Evolutionary conservation across 2,113 vertebrate species (phyloP).

Genomic region (Montifringilla adamsi): DNA sequence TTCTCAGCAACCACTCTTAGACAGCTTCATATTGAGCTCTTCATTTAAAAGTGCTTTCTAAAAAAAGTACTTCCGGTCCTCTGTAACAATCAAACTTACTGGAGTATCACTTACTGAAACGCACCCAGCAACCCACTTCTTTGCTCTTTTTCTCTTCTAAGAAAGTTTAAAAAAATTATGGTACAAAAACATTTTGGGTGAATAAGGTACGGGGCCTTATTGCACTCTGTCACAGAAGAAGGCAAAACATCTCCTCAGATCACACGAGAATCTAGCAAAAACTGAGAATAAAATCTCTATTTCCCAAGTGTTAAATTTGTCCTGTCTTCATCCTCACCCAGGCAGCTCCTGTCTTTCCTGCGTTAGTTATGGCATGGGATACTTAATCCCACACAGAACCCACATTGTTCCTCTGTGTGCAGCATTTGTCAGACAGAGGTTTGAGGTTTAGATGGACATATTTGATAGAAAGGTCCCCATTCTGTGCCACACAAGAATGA

Average conservation of each 20-base stretch:
- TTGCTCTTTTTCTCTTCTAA: neutral
- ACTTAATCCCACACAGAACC: neutral
- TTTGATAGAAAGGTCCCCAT: neutral
- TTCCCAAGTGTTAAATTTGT: neutral
- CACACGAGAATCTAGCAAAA: neutral
- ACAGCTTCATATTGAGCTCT: neutral
- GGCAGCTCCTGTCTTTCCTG: neutral
- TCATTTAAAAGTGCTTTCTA: neutral
- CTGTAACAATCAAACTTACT: neutral
- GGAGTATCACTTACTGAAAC: neutral
- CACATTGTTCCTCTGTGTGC: neutral
- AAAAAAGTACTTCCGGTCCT: neutral
- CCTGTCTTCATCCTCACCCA: neutral
- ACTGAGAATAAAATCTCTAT: neutral
- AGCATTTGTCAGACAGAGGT: neutral
- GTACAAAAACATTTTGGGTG: neutral
- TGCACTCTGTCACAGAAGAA: neutral
- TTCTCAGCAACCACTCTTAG: neutral
- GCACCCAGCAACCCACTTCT: neutral
- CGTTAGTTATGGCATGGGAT: neutral
- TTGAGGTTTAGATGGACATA: neutral
- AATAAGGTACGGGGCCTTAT: neutral
- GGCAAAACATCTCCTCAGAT: neutral
- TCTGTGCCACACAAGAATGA: neutral
- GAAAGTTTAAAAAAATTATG: neutral